Percentiles rank a stretch among this genome's conserved stretches.
Evolutionary conservation across 2,888 invertebrate species (phyloP).

Genomic region (Sericinus montela): DNA sequence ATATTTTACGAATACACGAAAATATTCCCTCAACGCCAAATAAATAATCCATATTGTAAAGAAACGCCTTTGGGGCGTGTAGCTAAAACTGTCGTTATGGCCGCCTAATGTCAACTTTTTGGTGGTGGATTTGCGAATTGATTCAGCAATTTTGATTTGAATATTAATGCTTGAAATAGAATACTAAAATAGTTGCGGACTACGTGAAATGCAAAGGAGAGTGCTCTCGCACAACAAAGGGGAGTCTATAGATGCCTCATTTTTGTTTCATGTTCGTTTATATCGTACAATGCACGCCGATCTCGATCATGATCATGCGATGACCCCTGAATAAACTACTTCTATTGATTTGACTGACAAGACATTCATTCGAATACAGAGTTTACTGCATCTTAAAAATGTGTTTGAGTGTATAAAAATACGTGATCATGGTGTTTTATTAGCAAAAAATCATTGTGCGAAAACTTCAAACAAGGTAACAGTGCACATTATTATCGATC

Average conservation of each 20-base stretch:
- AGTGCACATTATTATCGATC: constrained; percentile 4
- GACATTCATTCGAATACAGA: constrained; percentile 30
- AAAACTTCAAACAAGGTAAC: constrained; percentile 6
- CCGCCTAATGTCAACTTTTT: constrained; percentile 62
- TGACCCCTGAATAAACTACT: constrained; percentile 46
- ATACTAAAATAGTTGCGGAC: constrained; percentile 49
- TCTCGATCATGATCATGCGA: constrained; percentile 42
- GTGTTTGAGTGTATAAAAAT: not conserved
- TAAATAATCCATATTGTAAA: constrained; percentile 18
- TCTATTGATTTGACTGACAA: constrained; percentile 48
- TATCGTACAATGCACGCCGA: constrained; percentile 46
- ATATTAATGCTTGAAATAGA: constrained; percentile 43
- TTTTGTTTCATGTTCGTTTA: constrained; percentile 26
- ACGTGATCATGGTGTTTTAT: constrained; percentile 22
- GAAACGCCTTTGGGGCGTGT: constrained; percentile 42
- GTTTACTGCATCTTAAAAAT: not conserved
- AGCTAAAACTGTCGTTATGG: constrained; percentile 52
- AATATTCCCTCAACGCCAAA: too few species aligned
- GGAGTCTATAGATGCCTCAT: constrained; percentile 50
- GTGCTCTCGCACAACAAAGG: constrained; percentile 73
- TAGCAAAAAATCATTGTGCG: constrained; percentile 1
- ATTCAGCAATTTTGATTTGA: constrained; percentile 46
- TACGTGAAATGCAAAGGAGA: constrained; percentile 76
- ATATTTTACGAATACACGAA: not conserved
- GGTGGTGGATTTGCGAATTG: constrained; percentile 48